phyloP scores from a whole-genome alignment of 2,113 vertebrate genomes.

The Pongo pygmaeus region DNA sequence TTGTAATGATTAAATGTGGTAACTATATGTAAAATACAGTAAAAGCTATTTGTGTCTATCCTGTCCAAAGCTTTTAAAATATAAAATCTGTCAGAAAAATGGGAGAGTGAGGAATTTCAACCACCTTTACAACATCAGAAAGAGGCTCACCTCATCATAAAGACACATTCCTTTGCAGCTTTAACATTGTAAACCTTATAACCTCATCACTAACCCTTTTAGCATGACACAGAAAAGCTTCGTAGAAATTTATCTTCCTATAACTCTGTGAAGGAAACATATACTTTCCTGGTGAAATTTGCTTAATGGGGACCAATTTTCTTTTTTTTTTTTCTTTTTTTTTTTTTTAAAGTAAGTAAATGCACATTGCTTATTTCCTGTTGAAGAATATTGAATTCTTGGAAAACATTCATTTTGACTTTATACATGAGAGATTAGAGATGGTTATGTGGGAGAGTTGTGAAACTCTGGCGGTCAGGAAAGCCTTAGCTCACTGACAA shows the following conservation, averaged over 20 bases:
- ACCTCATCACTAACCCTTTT: conserved; percentile 35
- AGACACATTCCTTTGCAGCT: conserved; percentile 15
- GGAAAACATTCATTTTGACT: neutral
- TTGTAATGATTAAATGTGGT: neutral
- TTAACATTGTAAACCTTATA: conserved; percentile 36
- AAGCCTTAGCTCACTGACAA: neutral
- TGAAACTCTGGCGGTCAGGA: neutral
- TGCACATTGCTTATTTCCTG: conserved; percentile 46
- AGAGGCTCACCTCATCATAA: conserved; percentile 13
- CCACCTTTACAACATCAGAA: neutral
- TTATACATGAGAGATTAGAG: neutral
- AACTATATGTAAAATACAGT: neutral
- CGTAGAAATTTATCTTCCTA: conserved; percentile 33
- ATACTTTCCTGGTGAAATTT: conserved; percentile 60
- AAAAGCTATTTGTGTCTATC: neutral
- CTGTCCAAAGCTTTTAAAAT: neutral
- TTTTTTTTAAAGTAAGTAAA: conserved; percentile 44
- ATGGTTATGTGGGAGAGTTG: neutral
- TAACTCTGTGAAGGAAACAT: conserved; percentile 5
- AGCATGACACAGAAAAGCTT: conserved; percentile 21
- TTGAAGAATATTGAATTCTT: conserved; percentile 34
- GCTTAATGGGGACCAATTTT: conserved; percentile 42
- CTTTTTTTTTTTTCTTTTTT: neutral
- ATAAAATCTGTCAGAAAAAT: neutral
- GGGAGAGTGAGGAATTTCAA: neutral